phyloP scores from a whole-genome alignment of 2,113 vertebrate genomes.

The Rhea americana region DNA sequence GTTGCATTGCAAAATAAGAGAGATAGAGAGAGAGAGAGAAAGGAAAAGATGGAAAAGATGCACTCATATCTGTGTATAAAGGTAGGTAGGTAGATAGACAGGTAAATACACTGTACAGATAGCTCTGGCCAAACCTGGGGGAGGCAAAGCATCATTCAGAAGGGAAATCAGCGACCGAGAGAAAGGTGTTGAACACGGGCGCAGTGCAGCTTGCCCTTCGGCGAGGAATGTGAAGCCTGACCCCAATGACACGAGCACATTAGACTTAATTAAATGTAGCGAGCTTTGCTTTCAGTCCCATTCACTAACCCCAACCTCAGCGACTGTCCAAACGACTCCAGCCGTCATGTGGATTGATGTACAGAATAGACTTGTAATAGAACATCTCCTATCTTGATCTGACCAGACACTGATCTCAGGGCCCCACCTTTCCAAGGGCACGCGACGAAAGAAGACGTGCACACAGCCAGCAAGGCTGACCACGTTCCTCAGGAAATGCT shows the following conservation, averaged over 20 bases:
- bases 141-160: background rate
- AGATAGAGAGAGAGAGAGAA: too few relatives aligned
- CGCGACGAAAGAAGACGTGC: fast-evolving
- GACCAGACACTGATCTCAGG: background rate
- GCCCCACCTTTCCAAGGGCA: background rate
- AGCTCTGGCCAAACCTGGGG: background rate
- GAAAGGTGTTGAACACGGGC: background rate
- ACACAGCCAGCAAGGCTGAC: background rate
- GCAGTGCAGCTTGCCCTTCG: too few relatives aligned
- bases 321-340: fast-evolving
- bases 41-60: background rate
- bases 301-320: background rate
- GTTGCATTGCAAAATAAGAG: background rate
- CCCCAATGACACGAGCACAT: fast-evolving
- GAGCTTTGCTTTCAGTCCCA: background rate
- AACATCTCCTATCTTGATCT: background rate
- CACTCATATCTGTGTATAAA: background rate
- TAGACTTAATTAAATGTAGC: fast-evolving
- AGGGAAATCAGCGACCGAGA: background rate
- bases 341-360: fast-evolving
- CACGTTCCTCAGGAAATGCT: background rate
- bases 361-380: background rate
- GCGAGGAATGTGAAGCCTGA: background rate
- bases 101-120: background rate
- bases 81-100: background rate